Base-by-base conservation (phyloP, 2,797 vertebrate genomes). In the Bryconaethiops microstoma region DNA sequence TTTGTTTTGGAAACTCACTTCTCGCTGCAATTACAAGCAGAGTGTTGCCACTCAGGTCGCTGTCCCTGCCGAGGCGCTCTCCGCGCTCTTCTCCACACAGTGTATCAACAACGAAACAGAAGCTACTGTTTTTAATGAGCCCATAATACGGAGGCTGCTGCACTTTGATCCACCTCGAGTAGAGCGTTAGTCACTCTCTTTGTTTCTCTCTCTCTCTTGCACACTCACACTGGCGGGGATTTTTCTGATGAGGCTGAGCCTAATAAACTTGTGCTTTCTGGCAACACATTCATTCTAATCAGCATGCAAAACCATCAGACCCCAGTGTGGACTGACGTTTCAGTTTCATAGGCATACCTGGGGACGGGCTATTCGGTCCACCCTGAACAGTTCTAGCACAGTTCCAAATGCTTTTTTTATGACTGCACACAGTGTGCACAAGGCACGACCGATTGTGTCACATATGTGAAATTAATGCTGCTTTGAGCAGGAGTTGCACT, bases 1-100 rank as follows among this genome's bases (percentile, higher is more conserved):
- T 82, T 75, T 84, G 82, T 80, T 84, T 82, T 86, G 80, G 85
- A 84, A 86, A 86, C 77, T 79, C 62, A 57, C 77, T 82, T 74
- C 71, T 85, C 75, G 77, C 71, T 64, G 55, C 63, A 73, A 87
- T 83, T 82, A 83, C 52, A 78, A 77, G 67, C 70, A 59, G 84
- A 79, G 79, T 80, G 80, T 75, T 82, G 85, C 68, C 82, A 85
- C 71, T 82, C 76, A 7, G 73, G 29, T 79, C 21, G 48, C 25
- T 73, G 39, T 78, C 14, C 25, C 60, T 9, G 50, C 68, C 35
- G 40, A 73, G 13, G 35, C 29, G 48, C 76, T 83, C 10, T 72
- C 70, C 21, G 7, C 25, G 12, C 0, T 68, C 48, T 50, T 80
- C 76, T n/a, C 19, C 39, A 60, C 70, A 70, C 19, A 42, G 42